Conservation (phyloP, 2,888 invertebrate genomes). For the Agrilus mali region DNA sequence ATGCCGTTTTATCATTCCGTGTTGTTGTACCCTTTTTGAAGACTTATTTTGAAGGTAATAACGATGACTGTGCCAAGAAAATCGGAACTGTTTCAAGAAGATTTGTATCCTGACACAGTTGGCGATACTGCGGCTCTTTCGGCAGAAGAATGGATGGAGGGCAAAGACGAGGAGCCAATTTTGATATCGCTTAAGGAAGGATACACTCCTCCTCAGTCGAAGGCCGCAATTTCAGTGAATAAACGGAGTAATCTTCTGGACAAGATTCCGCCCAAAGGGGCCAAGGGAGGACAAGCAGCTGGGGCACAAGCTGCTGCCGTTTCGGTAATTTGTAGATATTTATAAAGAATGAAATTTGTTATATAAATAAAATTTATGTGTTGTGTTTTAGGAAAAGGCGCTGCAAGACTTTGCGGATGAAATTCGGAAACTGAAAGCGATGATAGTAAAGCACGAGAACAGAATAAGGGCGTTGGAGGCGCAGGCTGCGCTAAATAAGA, state of each 20-base stretch:
- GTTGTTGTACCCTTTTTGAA: background rate
- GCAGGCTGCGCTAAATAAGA: constrained; percentile 32
- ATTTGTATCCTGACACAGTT: constrained; percentile 89
- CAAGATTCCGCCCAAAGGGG: constrained; percentile 42
- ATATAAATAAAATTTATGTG: background rate
- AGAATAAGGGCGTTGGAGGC: constrained; percentile 69
- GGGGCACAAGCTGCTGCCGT: constrained; percentile 11
- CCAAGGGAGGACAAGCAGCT: constrained; percentile 21
- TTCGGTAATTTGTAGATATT: constrained; percentile 31
- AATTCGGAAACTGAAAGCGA: constrained; percentile 84
- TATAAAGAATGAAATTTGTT: background rate
- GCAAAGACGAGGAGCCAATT: constrained; percentile 81
- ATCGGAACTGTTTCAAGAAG: constrained; percentile 95
- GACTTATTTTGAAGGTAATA: constrained; percentile 43
- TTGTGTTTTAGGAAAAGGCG: constrained; percentile 47
- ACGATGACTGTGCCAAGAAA: constrained; percentile 98
- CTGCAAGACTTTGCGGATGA: constrained; percentile 79
- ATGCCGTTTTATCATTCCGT: background rate
- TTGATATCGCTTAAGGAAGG: constrained; percentile 84
- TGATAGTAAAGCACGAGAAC: constrained; percentile 88
- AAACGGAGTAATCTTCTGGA: constrained; percentile 72
- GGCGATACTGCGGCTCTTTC: constrained; percentile 80
- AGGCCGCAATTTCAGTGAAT: constrained; percentile 56
- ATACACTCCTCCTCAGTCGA: constrained; percentile 53
- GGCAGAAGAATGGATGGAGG: constrained; percentile 86